Base-by-base conservation (phyloP, 2,888 invertebrate species). In the Caenorhabditis uteleia region DNA sequence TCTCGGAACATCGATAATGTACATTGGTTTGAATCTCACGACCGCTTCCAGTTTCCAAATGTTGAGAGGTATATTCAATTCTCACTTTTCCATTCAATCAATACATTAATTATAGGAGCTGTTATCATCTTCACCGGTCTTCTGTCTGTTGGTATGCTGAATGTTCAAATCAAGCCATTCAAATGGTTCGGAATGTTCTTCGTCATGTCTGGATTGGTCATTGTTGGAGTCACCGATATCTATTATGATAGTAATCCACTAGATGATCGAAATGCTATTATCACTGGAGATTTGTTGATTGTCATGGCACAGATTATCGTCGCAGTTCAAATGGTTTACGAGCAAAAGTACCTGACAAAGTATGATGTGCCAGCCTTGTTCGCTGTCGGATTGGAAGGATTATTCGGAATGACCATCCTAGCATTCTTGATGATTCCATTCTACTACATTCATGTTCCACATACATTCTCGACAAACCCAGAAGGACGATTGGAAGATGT, bases 1-100 rank as follows among this genome's bases (percentile, higher is more conserved):
- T 88, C 85, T 90, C 58, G 92, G 90, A 1, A 93, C 94, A 0
- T 91, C 92, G 0, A 87, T 91, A 26, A 91, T 94, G 90, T 93
- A 94, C 82, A 88, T 93, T 44, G 95, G 94, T 5, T 86, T 95
- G 49, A 93, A 89, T 77, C 86, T 95, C 83, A 95, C 95, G 0
- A 92, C 90, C 83, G 91, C 92, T 1, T 92, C 93, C 74, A 93
- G 93, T 82, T 95, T 93, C 85, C 95, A 95, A 87, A 95, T 95
- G 93, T 89, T 95, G 77, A n/a, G 49, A n/a, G 26, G n/a, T 2
- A 20, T 10, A 44, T 21, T 25, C 23, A n/a, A n/a, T n/a, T n/a
- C n/a, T n/a, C n/a, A n/a, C n/a, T n/a, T n/a, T n/a, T n/a, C n/a
- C n/a, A 16, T 38, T n/a, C 18, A 47, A 2, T 18, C 5, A 5